phyloP scores from a whole-genome alignment of 2,888 invertebrate genomes.

The Gastrophysa polygoni region DNA sequence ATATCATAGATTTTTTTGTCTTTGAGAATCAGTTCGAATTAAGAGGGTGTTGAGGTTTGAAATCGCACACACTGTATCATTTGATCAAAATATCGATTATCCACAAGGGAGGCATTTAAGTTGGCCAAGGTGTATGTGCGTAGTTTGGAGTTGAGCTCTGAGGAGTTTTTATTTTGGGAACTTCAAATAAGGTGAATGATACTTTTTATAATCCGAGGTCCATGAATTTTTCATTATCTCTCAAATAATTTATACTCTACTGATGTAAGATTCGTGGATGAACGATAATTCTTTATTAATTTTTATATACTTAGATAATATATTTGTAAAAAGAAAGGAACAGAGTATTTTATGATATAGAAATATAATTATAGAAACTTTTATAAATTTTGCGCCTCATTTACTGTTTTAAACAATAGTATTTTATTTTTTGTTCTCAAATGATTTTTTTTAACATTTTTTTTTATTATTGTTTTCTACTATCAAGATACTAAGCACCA shows the following conservation, averaged over 20 bases:
- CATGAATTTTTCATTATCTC: slow-evolving; percentile 26
- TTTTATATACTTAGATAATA: slow-evolving; percentile 29
- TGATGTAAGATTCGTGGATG: slow-evolving; percentile 28
- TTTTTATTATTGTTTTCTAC: slow-evolving; percentile 5
- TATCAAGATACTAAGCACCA: slow-evolving; percentile 29
- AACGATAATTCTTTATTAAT: slow-evolving; percentile 18
- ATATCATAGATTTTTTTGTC: no score
- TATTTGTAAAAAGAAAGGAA: slow-evolving; percentile 32
- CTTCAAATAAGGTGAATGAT: slow-evolving; percentile 29
- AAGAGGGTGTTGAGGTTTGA: no score
- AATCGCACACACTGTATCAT: not conserved
- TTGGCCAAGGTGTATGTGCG: not conserved
- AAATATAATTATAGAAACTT: slow-evolving; percentile 25
- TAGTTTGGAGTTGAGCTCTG: slow-evolving; percentile 21
- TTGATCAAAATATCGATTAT: no score
- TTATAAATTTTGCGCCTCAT: slow-evolving; percentile 25
- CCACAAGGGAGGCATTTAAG: not conserved
- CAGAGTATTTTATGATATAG: slow-evolving; percentile 27
- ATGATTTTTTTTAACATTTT: slow-evolving; percentile 8
- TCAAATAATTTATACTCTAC: slow-evolving; percentile 22
- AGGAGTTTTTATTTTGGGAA: slow-evolving; percentile 35
- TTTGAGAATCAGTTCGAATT: no score
- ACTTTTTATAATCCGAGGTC: slow-evolving; percentile 10
- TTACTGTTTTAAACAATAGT: slow-evolving; percentile 27
- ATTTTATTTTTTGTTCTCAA: slow-evolving; percentile 18